Evolutionary conservation across 2,888 invertebrate species (phyloP), one percentile per base, ranked within the genome.

Genomic region (Sminthurinus aureus): DNA sequence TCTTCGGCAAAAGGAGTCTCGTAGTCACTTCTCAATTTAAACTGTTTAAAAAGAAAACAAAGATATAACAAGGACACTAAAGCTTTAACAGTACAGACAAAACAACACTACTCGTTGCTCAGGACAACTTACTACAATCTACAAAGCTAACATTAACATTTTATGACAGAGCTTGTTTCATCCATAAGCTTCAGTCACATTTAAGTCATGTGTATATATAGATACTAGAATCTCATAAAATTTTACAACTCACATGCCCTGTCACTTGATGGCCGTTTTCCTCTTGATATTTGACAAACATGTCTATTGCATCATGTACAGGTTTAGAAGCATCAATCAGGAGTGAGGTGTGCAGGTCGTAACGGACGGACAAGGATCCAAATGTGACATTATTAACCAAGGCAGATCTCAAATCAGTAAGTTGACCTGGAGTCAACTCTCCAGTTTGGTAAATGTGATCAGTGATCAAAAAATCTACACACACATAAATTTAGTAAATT

Each of bases 361-460:
- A 93, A 87, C 96, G 94, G 18, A 98, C 96, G 8, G 96, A 93
- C 81, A 98, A 92, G 38, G 96, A 95, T 0, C 97, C 98, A 89
- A 99, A 96, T 0, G 98, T 98, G 84, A 96, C 94, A 89, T 99
- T 99, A 90, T 99, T 99, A 2, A 99, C 99, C 2, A 99, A 92
- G 0, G 99, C 96, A 0, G 98, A 98, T 66, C 99, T 92, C 84
- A 99, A 90, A 91, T 99, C 98, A 0, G 98, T 98, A 83, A 99
- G 91, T 22, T 96, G 94, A 0, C 98, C 98, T 85, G 93, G 93
- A 85, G 93, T 93, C 52, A 80, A 26, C 0, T 58, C 22, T 18
- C 74, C 52, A 15, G 64, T 73, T 20, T 98, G 96, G 90, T 93
- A 98, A 81, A 99, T 94, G 89, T 96, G 94, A 15, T 95, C 92